phyloP scores from a whole-genome alignment of 2,888 invertebrate species.

The Caenorhabditis wallacei region DNA sequence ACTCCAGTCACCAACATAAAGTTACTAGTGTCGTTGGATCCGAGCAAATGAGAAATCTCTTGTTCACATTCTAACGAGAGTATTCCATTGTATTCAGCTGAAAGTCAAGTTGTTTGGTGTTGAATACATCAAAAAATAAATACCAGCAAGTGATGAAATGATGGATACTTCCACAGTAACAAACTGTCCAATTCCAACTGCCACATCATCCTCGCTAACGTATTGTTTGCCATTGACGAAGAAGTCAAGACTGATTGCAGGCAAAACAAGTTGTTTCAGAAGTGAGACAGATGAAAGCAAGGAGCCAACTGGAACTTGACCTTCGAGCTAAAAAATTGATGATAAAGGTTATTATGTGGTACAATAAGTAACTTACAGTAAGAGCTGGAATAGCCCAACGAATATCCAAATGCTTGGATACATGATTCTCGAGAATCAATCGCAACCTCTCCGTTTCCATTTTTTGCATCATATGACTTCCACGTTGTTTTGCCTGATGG shows the following conservation, averaged over 20 bases:
- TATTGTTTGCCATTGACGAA: constrained; percentile 74
- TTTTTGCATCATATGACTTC: constrained; percentile 82
- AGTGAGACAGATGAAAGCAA: constrained; percentile 81
- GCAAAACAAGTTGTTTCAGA: constrained; percentile 81
- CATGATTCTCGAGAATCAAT: constrained; percentile 77
- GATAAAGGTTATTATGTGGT: background rate
- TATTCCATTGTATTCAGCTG: constrained; percentile 73
- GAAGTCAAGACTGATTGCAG: constrained; percentile 78
- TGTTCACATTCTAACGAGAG: constrained; percentile 79
- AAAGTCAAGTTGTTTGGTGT: constrained; percentile 38
- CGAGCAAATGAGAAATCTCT: constrained; percentile 76
- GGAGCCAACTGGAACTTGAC: constrained; percentile 81
- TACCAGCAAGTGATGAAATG: constrained; percentile 73
- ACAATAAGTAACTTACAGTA: constrained; percentile 58
- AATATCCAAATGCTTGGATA: constrained; percentile 81
- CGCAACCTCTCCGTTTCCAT: constrained; percentile 77
- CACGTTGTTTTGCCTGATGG: constrained; percentile 77
- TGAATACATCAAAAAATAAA: no score
- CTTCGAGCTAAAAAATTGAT: constrained; percentile 72
- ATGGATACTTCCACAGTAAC: constrained; percentile 73
- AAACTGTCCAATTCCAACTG: constrained; percentile 78
- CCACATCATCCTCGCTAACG: constrained; percentile 78
- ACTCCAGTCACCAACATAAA: constrained; percentile 75
- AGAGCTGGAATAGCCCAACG: constrained; percentile 79
- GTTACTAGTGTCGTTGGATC: constrained; percentile 70